These are phyloP conservation scores for Pteromalus puparum DNA, from an alignment of 1,140 invertebrate species.

Conservation along the genomic window DNA sequence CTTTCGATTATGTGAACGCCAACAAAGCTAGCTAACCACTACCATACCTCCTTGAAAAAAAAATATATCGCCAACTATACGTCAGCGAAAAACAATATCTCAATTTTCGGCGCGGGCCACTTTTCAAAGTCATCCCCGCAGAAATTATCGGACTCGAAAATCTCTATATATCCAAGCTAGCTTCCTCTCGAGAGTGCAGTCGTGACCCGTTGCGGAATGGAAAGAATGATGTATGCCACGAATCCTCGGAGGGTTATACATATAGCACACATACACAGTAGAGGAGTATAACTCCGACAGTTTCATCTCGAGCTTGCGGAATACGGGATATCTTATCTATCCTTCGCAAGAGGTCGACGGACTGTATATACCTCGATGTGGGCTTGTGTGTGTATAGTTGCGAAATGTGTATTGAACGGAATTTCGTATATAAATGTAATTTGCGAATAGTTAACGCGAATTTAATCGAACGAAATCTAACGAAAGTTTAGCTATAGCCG, in stretches of 20 bases:
- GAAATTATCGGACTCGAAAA: constrained; percentile 35
- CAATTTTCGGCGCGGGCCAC: constrained; percentile 16
- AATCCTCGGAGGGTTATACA: neutral
- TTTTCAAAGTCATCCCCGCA: constrained; percentile 23
- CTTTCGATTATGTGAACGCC: too few relatives aligned
- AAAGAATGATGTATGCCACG: constrained; percentile 37
- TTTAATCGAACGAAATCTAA: too few relatives aligned
- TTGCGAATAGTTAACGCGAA: too few relatives aligned
- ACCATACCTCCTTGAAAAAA: too few relatives aligned
- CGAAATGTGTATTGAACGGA: too few relatives aligned
- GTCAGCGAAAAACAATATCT: constrained; percentile 30
- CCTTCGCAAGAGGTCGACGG: neutral
- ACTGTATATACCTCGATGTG: too few relatives aligned
- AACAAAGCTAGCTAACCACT: too few relatives aligned
- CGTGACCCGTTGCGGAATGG: neutral
- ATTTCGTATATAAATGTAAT: too few relatives aligned
- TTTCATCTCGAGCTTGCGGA: neutral
- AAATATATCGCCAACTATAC: too few relatives aligned
- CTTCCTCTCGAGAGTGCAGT: neutral
- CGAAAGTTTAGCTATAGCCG: too few relatives aligned
- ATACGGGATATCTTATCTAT: neutral
- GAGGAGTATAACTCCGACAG: neutral
- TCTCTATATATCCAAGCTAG: neutral
- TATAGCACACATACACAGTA: neutral
- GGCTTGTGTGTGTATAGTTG: too few relatives aligned